Base-by-base conservation (phyloP, 2,797 vertebrate species). In the Fistularia commersonii region DNA sequence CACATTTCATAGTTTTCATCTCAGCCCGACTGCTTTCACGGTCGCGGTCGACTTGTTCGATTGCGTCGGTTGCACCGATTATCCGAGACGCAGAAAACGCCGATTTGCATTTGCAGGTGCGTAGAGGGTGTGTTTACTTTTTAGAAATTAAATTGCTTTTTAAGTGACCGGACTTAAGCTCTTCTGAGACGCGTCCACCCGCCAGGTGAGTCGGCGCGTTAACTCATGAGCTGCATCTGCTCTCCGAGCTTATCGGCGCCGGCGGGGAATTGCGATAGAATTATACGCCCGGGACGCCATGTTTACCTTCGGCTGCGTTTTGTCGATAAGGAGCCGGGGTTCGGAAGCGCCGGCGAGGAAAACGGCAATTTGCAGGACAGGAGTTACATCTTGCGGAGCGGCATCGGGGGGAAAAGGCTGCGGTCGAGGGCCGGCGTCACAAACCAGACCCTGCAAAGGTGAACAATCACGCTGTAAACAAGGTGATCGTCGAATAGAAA, bases 301-400 rank as follows among this genome's bases (percentile, higher is more conserved):
- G 72, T 77, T 83, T 71, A 76, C 71, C 23, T 76, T 77, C 61
- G 49, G 76, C 84, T 86, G 82, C 40, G 35, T 73, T 49, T 54
- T 54, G 76, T 73, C 81, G 75, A 79, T 83, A 83, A 81, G 74
- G 56, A 55, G 6, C 51, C 23, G 23, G 46, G 52, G 51, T 32
- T 53, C n/a, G 64, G 64, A 47, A 54, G 57, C 41, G 44, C 54
- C 31, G 47, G 51, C 48, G 53, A 68, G 62, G 57, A 62, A 70
- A 57, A 48, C 64, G 51, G 66, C 72, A 64, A 52, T 66, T 64
- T 23, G 23, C 67, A 14, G 60, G 51, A 73, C 54, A 69, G 46
- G 62, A 23, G 64, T 49, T 45, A 48, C 44, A 61, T 64, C 46
- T 58, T 62, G 59, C 73, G 48, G 23, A 68, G 59, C 36, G 33